These are phyloP conservation scores for Blastomussa wellsi DNA, from an alignment of 92 coral and sea anemone genomes.

Conservation along the genomic window DNA sequence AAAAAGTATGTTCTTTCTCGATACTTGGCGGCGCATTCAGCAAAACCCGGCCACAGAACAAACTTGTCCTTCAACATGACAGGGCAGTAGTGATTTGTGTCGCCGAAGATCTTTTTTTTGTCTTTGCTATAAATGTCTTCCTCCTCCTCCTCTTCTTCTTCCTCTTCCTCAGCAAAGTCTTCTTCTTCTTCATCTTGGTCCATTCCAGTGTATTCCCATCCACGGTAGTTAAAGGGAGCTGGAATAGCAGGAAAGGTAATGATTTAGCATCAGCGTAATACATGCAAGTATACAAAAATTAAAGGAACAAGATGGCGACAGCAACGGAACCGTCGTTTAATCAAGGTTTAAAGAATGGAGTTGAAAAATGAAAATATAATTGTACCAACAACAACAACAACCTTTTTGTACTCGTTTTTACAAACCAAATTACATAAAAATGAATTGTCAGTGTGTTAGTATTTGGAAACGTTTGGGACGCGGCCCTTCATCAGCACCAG, in stretches of 20 bases:
- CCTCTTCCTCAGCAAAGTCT: constrained; percentile 90
- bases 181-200: constrained; percentile 99
- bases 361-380: no score
- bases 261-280: background rate
- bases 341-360: no score
- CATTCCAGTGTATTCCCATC: constrained; percentile 99
- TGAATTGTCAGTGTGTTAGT: no score
- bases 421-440: background rate
- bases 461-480: no score
- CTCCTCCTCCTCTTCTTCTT: constrained; percentile 94
- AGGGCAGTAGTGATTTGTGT: constrained; percentile 91
- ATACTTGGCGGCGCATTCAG: constrained; percentile 91
- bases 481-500: no score
- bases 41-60: constrained; percentile 87
- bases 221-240: constrained; percentile 89
- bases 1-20: constrained; percentile 92
- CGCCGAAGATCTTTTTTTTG: constrained; percentile 87
- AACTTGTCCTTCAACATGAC: constrained; percentile 89
- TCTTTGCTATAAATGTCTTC: constrained; percentile 86
- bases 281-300: background rate
- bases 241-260: background rate
- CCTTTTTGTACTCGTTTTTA: background rate
- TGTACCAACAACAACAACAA: no score
- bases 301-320: background rate
- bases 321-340: background rate